Conservation (phyloP, 2,797 vertebrate genomes). For the Gymnocypris eckloni region DNA sequence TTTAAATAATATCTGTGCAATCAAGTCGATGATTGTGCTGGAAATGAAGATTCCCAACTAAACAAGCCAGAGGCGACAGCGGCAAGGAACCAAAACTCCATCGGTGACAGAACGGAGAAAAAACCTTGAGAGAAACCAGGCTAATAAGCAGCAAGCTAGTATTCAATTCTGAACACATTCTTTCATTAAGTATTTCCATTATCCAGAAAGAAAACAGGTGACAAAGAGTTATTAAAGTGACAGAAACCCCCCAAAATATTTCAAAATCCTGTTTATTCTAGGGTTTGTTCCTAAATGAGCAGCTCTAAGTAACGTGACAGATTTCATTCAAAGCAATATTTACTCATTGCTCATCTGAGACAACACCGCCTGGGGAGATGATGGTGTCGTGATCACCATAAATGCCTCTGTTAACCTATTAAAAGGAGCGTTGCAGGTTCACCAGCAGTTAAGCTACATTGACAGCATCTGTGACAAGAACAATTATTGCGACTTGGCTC, state of each 20-base stretch:
- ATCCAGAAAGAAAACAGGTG: not conserved
- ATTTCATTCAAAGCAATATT: constrained; percentile 44
- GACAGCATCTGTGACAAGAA: not conserved
- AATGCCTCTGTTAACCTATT: constrained; percentile 20
- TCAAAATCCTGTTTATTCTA: not conserved
- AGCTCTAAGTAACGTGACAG: constrained; percentile 20
- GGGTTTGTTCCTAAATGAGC: constrained; percentile 28
- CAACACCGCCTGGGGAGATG: constrained; percentile 17
- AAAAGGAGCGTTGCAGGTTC: constrained; percentile 20
- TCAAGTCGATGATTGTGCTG: too few relatives aligned
- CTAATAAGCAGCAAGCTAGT: too few relatives aligned
- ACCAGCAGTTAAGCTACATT: not conserved
- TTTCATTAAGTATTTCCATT: not conserved
- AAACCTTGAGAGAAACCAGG: too few relatives aligned
- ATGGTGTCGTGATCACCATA: constrained; percentile 23
- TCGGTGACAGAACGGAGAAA: too few relatives aligned
- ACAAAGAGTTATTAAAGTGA: constrained; percentile 2
- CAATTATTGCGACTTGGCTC: not conserved
- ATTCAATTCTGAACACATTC: too few relatives aligned
- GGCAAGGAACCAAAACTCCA: too few relatives aligned
- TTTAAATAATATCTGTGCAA: too few relatives aligned
- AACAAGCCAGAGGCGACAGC: too few relatives aligned
- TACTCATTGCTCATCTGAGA: constrained; percentile 27
- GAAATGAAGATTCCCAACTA: too few relatives aligned
- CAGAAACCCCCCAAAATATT: not conserved